These are phyloP conservation scores for Rhagoletis pomonella DNA, from an alignment of 1,140 invertebrate species.

Conservation along the genomic window DNA sequence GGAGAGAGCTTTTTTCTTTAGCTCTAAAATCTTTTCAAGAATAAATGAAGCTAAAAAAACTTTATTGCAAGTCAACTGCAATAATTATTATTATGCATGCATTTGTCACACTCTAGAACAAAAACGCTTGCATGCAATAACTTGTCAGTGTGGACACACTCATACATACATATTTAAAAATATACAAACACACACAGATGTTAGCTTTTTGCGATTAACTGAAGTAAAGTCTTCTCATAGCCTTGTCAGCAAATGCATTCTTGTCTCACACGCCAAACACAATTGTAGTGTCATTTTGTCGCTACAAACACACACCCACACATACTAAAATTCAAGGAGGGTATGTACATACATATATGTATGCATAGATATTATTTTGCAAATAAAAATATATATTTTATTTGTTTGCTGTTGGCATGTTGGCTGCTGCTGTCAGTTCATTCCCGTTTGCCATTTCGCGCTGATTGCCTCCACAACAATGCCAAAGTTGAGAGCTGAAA, in stretches of 20 bases:
- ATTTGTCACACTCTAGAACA: not conserved
- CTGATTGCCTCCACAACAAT: constrained; percentile 33
- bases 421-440: constrained; percentile 43
- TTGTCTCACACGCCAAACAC: constrained; percentile 5
- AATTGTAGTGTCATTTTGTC: constrained; percentile 8
- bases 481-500: not conserved
- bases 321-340: not conserved
- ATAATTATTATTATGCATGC: constrained; percentile 46
- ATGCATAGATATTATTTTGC: not conserved
- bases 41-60: not conserved
- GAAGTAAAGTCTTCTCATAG: constrained; percentile 36
- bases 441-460: constrained; percentile 19
- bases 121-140: not conserved
- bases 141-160: not conserved
- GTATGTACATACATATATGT: not conserved
- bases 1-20: no score
- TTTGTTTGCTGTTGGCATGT: constrained; percentile 3
- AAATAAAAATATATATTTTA: constrained; percentile 51
- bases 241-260: constrained; percentile 14
- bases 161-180: not conserved
- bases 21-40: no score
- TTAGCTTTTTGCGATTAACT: not conserved
- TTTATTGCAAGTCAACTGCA: not conserved
- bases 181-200: not conserved
- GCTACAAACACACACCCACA: not conserved